Base-by-base conservation (phyloP, 2,113 vertebrate genomes). In the Toxotes jaculatrix region DNA sequence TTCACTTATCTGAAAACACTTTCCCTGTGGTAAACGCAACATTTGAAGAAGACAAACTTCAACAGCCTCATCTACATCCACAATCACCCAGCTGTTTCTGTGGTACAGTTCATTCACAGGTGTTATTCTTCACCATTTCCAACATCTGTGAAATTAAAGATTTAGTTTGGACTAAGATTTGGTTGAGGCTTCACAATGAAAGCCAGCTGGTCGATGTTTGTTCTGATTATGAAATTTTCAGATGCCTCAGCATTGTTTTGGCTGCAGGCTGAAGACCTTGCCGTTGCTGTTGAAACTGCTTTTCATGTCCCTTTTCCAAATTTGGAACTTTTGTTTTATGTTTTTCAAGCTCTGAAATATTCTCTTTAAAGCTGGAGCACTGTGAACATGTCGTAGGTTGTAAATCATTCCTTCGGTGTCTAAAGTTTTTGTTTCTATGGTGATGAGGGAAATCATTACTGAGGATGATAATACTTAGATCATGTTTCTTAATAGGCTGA, bases 241-340 rank as follows among this genome's bases (percentile, higher is more conserved):
- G 61, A 65, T 66, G 19, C 43, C 4, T 8, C 19, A 21, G 11
- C 70, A 43, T 34, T 43, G 45, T 82, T 73, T 43, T 36, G 67
- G 43, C 80, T 71, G 38, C 60, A 59, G 66, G 80, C 80, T 64
- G 59, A 70, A 70, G 80, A 76, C 59, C 57, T 70, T 70, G 65
- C n/a, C 23, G n/a, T 47, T 64, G 65, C 59, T 70, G 61, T 27
- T 38, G 12, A 61, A 77, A 38, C 3, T 21, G 14, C 53, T 19
- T 86, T 47, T 67, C 31, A 73, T 19, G 67, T 53, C n/a, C 57
- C 14, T 61, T 31, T 27, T 27, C 67, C 45, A 16, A 74, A 72
- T 72, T 45, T 67, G 27, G 53, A 45, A 38, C 63, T 82, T 76
- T 68, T n/a, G 53, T 67, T 27, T 74, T 0, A 38, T 63, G 47